These are phyloP conservation scores for Peromyscus nudipes DNA, from an alignment of 2,797 vertebrate genomes.

Conservation along the genomic window DNA sequence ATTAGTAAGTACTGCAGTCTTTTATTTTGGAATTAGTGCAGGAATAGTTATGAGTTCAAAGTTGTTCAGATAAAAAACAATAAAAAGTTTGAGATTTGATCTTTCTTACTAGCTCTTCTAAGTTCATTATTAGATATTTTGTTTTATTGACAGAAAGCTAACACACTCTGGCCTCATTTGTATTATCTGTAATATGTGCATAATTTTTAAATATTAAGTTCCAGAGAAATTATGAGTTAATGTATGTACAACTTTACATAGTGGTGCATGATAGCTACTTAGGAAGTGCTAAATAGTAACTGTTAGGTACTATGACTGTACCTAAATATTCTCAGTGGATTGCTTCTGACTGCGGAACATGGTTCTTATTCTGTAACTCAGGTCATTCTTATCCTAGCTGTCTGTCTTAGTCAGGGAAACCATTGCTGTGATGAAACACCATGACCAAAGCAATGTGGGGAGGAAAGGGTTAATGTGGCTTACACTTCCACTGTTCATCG, in stretches of 20 bases:
- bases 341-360: neutral
- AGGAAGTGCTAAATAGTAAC: neutral
- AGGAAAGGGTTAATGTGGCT: neutral
- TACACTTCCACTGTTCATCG: neutral
- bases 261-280: neutral
- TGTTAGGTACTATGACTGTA: neutral
- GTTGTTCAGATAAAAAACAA: neutral
- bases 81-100: slow-evolving; percentile 10
- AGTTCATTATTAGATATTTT: neutral
- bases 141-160: neutral
- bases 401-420: neutral
- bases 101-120: neutral
- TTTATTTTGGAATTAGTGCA: slow-evolving; percentile 30
- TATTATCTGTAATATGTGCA: neutral
- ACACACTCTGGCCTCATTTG: neutral
- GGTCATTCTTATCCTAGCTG: neutral
- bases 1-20: neutral
- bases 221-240: neutral
- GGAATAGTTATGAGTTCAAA: neutral
- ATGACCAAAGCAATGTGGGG: neutral
- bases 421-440: too few species aligned
- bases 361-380: neutral
- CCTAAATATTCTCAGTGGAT: neutral
- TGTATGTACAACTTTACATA: neutral
- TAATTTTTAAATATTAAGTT: neutral